Conservation (phyloP, 2,797 vertebrate species). For the Nannoperca obscura region DNA sequence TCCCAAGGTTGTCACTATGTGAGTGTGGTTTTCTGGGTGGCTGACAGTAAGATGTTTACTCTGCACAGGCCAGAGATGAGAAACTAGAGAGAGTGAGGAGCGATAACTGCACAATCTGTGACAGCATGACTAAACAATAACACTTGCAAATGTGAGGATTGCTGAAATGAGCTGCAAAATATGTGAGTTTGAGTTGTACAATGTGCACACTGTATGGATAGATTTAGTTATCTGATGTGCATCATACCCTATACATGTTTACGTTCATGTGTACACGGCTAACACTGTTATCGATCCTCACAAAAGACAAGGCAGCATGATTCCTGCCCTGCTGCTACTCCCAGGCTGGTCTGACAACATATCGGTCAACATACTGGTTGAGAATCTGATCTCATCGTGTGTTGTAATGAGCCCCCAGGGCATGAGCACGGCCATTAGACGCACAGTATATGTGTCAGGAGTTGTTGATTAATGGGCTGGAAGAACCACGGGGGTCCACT, state of each 20-base stretch:
- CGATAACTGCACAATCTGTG: background rate
- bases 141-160: background rate
- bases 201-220: background rate
- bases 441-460: constrained; percentile 50
- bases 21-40: constrained; percentile 53
- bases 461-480: constrained; percentile 57
- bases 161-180: constrained; percentile 15
- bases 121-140: constrained; percentile 7
- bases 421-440: constrained; percentile 37
- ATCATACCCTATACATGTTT: background rate
- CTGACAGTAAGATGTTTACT: constrained; percentile 18
- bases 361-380: constrained; percentile 57
- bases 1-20: constrained; percentile 60
- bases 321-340: constrained; percentile 22
- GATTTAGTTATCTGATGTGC: background rate
- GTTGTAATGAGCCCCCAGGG: constrained; percentile 43
- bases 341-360: constrained; percentile 44
- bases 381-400: constrained; percentile 60
- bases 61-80: constrained; percentile 29
- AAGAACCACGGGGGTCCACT: constrained; percentile 54
- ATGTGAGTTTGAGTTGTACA: background rate
- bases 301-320: background rate
- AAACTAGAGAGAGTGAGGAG: constrained; percentile 7
- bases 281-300: constrained; percentile 3
- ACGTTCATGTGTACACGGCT: constrained; percentile 10